These are phyloP conservation scores for Speoplatyrhinus poulsoni DNA, from an alignment of 2,113 vertebrate genomes.

Conservation along the genomic window DNA sequence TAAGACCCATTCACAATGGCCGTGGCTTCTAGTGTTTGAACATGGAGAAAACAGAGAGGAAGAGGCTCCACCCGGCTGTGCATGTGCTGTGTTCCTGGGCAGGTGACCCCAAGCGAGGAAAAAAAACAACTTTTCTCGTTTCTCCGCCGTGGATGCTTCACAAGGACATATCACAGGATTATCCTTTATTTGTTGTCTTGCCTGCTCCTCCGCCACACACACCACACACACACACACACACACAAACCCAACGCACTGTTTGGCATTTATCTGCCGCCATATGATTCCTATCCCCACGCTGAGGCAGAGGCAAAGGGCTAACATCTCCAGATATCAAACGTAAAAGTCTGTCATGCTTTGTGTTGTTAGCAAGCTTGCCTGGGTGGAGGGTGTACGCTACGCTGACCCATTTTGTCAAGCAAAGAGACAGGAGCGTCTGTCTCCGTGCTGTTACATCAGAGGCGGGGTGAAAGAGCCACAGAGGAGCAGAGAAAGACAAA, in stretches of 20 bases:
- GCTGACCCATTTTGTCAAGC: conserved; percentile 64
- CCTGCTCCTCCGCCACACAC: neutral
- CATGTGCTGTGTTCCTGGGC: conserved; percentile 8
- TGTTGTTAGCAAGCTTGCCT: conserved; percentile 48
- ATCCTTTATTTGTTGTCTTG: conserved; percentile 30
- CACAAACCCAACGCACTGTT: conserved; percentile 6
- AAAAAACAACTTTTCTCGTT: conserved; percentile 38
- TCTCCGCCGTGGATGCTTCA: conserved; percentile 23
- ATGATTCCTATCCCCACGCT: conserved; percentile 42
- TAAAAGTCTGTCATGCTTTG: conserved; percentile 45
- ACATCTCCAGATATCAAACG: conserved; percentile 55
- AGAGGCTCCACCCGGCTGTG: neutral
- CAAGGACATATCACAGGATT: conserved; percentile 57
- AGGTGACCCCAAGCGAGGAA: conserved; percentile 21
- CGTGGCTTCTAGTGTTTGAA: conserved; percentile 15
- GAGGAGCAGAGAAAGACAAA: neutral
- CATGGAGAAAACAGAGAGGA: neutral
- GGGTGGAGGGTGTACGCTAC: conserved; percentile 36
- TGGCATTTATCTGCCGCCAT: conserved; percentile 62
- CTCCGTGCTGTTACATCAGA: conserved; percentile 48
- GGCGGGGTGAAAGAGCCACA: neutral
- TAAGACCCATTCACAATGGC: conserved; percentile 19
- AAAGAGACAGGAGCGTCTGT: conserved; percentile 41
- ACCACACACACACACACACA: neutral
- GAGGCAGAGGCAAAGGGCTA: conserved; percentile 23